Evolutionary conservation across 1,140 invertebrate genomes (phyloP), one percentile per base, ranked within the genome.

Genomic region (Meloidogyne chitwoodi): DNA sequence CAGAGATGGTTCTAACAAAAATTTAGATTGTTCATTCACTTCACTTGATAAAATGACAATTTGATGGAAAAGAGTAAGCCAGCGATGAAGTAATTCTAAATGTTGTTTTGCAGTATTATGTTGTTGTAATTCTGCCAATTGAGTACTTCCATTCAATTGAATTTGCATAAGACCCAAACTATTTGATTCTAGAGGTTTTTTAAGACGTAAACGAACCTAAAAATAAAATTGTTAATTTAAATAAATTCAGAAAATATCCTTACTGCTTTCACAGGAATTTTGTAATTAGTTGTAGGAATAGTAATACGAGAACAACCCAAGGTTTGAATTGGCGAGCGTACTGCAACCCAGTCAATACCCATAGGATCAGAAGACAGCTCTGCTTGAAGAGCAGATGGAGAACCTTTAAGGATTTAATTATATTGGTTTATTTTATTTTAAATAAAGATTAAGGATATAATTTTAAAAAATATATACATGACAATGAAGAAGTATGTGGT

Each of bases 331-430:
- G 78, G 78, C 41, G 75, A 74, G 14, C 34, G 22, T 26, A 79
- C 34, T 5, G 61, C 2, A 8, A n/a, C 27, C 78, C 78, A 79
- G 24, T 29, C 27, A 56, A 29, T 38, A 6, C 56, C n/a, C 3
- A 64, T 38, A 14, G 78, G 41, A 77, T 79, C 79, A 14, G 78
- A 79, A 61, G 73, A 73, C 10, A 79, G 64, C 26, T 79, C 78
- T 16, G 79, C 79, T 70, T 79, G 78, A 5, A 79, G 48, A 10
- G 79, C 61, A n/a, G 78, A 67, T 10, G 78, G 78, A 26, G 79
- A 14, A 29, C 38, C 62, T 63, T 38, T 64, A 26, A 68, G 14
- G 14, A 27, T 34, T 34, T 19, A n/a, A 14, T 64, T 29, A 4
- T n/a, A n/a, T n/a, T n/a, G n/a, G n/a, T n/a, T n/a, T n/a, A n/a